Evolutionary conservation across 2,113 vertebrate species (phyloP).

Genomic region (Lipophrys pholis): DNA sequence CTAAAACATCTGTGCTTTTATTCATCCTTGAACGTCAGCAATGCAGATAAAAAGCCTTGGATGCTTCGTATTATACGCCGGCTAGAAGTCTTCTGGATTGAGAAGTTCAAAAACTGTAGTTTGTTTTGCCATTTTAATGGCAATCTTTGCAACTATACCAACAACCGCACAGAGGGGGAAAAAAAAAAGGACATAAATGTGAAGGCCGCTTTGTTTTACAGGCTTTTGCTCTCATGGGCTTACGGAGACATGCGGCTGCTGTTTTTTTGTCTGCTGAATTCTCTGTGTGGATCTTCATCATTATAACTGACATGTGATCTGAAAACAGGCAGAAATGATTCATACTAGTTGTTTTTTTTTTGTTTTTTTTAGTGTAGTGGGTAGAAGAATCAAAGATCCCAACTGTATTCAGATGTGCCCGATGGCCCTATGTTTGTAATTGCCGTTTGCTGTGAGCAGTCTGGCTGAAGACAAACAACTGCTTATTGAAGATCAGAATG

Average conservation of each 20-base stretch:
- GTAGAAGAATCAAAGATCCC: slow-evolving; percentile 62
- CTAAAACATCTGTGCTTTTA: slow-evolving; percentile 42
- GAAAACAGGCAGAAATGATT: slow-evolving; percentile 75
- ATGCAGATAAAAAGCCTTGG: slow-evolving; percentile 42
- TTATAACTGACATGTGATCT: slow-evolving; percentile 78
- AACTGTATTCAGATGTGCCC: slow-evolving; percentile 33
- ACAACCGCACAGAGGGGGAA: slow-evolving; percentile 37
- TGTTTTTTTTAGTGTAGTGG: slow-evolving; percentile 50
- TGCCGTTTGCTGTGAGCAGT: slow-evolving; percentile 46
- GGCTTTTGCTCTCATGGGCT: slow-evolving; percentile 71
- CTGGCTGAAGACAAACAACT: slow-evolving; percentile 11
- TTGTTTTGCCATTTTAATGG: slow-evolving; percentile 74
- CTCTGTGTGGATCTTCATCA: slow-evolving; percentile 76
- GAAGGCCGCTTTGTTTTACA: slow-evolving; percentile 76
- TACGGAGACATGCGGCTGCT: slow-evolving; percentile 64
- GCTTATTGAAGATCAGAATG: slow-evolving; percentile 17
- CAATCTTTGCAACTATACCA: slow-evolving; percentile 68
- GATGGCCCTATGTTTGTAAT: slow-evolving; percentile 56
- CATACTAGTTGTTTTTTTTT: slow-evolving; percentile 17
- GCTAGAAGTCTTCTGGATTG: slow-evolving; percentile 56
- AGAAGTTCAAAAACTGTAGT: slow-evolving; percentile 43
- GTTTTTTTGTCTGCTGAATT: slow-evolving; percentile 66
- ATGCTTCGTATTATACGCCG: slow-evolving; percentile 50
- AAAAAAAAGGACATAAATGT: slow-evolving; percentile 62
- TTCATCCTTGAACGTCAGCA: slow-evolving; percentile 50